These are phyloP conservation scores for Ochotona princeps DNA, from an alignment of 2,113 vertebrate species.

Conservation along the genomic window DNA sequence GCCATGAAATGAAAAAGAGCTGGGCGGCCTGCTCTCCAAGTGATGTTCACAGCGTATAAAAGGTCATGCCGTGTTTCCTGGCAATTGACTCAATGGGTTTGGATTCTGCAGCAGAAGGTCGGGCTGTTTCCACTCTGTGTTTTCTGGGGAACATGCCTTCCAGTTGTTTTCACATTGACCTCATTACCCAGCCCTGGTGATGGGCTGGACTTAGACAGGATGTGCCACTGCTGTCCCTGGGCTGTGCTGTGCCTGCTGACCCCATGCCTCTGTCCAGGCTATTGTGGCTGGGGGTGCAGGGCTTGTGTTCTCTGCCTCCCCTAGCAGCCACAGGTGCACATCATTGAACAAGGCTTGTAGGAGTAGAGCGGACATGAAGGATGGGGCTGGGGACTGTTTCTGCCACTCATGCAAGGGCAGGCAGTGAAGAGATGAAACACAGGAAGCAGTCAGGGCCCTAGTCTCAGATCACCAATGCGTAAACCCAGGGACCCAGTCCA, in stretches of 20 bases:
- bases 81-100: conserved; percentile 98
- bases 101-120: conserved; percentile 94
- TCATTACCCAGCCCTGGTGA: conserved; percentile 94
- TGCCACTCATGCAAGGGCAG: rapidly evolving
- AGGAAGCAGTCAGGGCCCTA: rapidly evolving
- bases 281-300: neutral
- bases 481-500: neutral
- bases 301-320: rapidly evolving
- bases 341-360: neutral
- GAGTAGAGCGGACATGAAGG: neutral
- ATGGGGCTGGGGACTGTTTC: neutral
- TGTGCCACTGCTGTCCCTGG: conserved; percentile 47
- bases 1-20: conserved; percentile 94
- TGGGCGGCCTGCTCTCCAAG: conserved; percentile 90
- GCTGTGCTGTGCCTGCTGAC: neutral
- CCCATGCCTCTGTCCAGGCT: neutral
- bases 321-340: neutral
- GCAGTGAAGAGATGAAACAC: neutral
- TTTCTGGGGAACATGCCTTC: conserved; percentile 93
- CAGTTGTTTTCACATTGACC: conserved; percentile 96
- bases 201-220: conserved; percentile 87
- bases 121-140: conserved; percentile 91
- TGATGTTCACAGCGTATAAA: conserved; percentile 96
- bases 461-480: neutral
- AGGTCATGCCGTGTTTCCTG: conserved; percentile 99